Percentiles rank a stretch among this genome's conserved stretches.
phyloP scores from a whole-genome alignment of 2,888 invertebrate genomes.

The Myathropa florea region DNA sequence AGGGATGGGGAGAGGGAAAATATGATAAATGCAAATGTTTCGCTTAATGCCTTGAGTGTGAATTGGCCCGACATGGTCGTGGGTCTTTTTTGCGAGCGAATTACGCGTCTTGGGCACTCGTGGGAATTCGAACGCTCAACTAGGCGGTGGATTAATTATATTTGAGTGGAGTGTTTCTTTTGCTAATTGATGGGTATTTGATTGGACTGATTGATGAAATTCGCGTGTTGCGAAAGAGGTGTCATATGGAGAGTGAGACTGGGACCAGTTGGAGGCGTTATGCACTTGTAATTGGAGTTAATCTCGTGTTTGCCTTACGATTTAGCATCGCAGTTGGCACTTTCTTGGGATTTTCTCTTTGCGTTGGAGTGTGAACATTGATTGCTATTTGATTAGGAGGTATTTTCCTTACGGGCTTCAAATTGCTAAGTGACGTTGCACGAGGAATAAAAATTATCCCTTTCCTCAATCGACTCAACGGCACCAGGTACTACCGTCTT shows the following conservation, averaged over 20 bases:
- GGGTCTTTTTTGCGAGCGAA: not conserved
- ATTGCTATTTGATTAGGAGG: too few species aligned
- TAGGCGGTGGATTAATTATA: constrained; percentile 16
- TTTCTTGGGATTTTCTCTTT: not conserved
- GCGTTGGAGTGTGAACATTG: not conserved
- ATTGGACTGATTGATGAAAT: constrained; percentile 16
- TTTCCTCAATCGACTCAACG: too few species aligned
- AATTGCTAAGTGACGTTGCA: too few species aligned
- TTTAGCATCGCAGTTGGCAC: not conserved
- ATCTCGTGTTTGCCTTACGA: not conserved
- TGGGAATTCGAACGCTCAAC: not conserved
- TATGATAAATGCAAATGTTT: constrained; percentile 30
- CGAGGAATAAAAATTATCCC: too few species aligned
- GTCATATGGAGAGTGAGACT: not conserved
- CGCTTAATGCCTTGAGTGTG: constrained; percentile 1
- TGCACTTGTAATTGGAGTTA: constrained; percentile 8
- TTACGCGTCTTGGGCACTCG: not conserved
- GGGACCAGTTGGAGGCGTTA: constrained; percentile 8
- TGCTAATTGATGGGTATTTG: not conserved
- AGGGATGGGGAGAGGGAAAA: not conserved
- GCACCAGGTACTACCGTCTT: too few species aligned
- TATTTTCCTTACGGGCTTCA: too few species aligned
- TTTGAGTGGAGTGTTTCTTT: not conserved
- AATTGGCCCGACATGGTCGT: constrained; percentile 7
- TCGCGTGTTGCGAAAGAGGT: constrained; percentile 9